Base-by-base conservation (phyloP, 53 echinoderm and acorn worm genomes). In the Apostichopus leukothele region DNA sequence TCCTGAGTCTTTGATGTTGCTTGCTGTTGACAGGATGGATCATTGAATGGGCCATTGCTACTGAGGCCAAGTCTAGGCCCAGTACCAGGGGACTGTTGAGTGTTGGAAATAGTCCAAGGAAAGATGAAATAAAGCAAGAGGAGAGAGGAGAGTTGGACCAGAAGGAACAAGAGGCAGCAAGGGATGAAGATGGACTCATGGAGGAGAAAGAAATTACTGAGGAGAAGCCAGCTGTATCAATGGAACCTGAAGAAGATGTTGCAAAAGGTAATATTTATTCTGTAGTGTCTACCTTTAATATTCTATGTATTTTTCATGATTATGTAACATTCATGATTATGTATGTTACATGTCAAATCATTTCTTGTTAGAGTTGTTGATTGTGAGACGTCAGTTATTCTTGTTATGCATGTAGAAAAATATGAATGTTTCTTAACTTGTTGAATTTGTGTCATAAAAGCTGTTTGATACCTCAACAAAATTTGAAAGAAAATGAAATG, bases 21-120 rank as follows among this genome's bases (percentile, higher is more conserved):
- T 57, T 57, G 57, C 8, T 57, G 57, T 57, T 57, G 25, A 66
- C 77, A 95, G 95, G 97, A 60, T 95, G 97, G 95, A 94, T 97
- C 60, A 95, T 97, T 84, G 97, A 97, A 75, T 97, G 97, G 97
- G 94, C 95, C 86, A 95, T 97, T 73, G 92, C 92, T 57, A 91
- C 96, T 18, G 89, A 91, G 5, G 90, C 90, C 74, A 92, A 89
- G 53, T 88, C 94, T 50, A 80, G 93, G 63, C 87, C 94, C 71
- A 92, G 83, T 90, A 95, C 91, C 20, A 94, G 86, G 54, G 90
- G 20, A 51, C 21, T 87, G 22, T 7, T 75, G 23, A 87, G 88
- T 75, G 75, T 19, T 51, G 18, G 39, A 0, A 87, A 55, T 23
- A 87, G 88, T 52, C 75, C 88, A 75, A 23, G 53, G 53, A 87